A percentile compares a stretch with the other conserved stretches of the same genome.
phyloP scores from a whole-genome alignment of 2,797 vertebrate species.

The Rachycentron canadum region DNA sequence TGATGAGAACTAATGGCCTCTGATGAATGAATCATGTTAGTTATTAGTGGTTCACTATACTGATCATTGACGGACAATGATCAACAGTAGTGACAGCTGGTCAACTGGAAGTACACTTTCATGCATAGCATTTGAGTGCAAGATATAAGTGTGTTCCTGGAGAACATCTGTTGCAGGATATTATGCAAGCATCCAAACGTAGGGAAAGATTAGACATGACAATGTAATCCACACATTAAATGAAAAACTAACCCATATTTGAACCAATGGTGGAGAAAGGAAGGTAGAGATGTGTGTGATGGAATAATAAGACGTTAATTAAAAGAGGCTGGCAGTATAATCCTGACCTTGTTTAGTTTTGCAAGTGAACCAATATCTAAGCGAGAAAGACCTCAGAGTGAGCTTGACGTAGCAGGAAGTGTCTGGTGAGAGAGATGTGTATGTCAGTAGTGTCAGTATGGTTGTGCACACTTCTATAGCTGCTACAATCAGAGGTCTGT shows the following conservation, averaged over 20 bases:
- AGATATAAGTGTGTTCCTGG: conserved; percentile 43
- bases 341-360: not conserved
- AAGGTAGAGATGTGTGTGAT: not conserved
- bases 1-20: not conserved
- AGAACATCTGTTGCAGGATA: conserved; percentile 67
- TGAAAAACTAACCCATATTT: conserved; percentile 23
- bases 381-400: not conserved
- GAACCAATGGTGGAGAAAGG: not conserved
- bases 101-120: not conserved
- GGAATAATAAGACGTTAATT: not conserved
- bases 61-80: conserved; percentile 10
- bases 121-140: conserved; percentile 14
- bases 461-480: not conserved
- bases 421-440: not conserved
- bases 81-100: conserved; percentile 12
- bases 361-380: not conserved
- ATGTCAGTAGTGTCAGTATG: not conserved
- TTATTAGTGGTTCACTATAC: not conserved
- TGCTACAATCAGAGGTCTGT: not conserved
- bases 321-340: not conserved
- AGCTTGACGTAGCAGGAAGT: not conserved
- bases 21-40: not conserved
- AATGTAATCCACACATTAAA: conserved; percentile 64
- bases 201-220: conserved; percentile 57
- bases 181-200: conserved; percentile 63